Base-by-base conservation (phyloP, 2,888 invertebrate genomes). In the Sialis fuliginosa region DNA sequence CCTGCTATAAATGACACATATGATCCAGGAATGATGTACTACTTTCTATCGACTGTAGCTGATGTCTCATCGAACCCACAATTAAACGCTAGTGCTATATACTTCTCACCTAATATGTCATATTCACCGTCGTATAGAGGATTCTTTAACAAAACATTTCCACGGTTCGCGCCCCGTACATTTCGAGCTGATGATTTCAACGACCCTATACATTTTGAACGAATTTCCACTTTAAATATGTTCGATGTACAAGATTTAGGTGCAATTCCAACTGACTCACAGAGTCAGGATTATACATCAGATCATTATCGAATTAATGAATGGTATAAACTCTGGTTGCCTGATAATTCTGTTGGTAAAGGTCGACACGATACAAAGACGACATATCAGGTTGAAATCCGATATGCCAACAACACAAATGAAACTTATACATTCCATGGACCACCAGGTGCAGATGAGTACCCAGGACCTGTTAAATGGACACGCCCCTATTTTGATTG, bases 1-100 rank as follows among this genome's bases (percentile, higher is more conserved):
- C 90, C 90, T 0, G 88, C 87, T 1, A 88, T 87, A 22, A 90
- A 89, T 60, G 89, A 90, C 57, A 88, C 90, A 0, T 89, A 90
- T 55, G 95, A 96, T 66, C 96, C 96, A 0, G 96, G 96, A 46
- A 89, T 97, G 82, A 91, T 95, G 90, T 96, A 96, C 60, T 92
- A 92, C 59, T 92, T 93, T 61, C 68, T 96, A 40, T 93, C 95
- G 0, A 84, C 91, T 0, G 87, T 93, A 1, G 93, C 97, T 0
- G 96, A 97, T 63, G 88, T 97, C 0, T 86, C 95, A 0, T 77
- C 93, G 0, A 95, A 92, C 65, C 84, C 86, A 0, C 82, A 84
- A 54, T 84, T 93, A 52, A 93, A 93, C 60, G 87, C 92, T 47
- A 91, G 91, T 62, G 83, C 92, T 0, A 76, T 96, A 52, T 93